These are phyloP conservation scores for Penaeus vannamei DNA, from an alignment of 1,140 invertebrate genomes.

Conservation along the genomic window DNA sequence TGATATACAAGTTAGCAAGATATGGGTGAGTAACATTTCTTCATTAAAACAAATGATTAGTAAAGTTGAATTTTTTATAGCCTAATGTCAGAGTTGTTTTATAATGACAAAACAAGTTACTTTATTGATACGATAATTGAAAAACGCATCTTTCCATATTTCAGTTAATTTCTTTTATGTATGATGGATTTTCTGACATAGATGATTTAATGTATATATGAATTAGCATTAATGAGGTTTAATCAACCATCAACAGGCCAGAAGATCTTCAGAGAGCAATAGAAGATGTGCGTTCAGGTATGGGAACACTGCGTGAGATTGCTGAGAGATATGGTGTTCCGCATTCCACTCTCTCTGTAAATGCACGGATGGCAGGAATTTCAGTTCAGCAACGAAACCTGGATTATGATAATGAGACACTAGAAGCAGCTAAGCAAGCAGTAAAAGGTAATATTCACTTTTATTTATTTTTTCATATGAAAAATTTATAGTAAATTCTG, in stretches of 20 bases:
- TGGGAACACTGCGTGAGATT: constrained; percentile 48
- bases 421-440: constrained; percentile 49
- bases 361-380: constrained; percentile 31
- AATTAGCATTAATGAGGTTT: neutral
- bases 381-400: neutral
- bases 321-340: constrained; percentile 55
- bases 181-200: neutral
- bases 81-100: no score
- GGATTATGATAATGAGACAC: constrained; percentile 36
- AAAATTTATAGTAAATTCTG: no score
- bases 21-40: constrained; percentile 44
- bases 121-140: no score
- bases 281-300: constrained; percentile 39
- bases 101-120: no score
- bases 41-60: no score
- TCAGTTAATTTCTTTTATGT: neutral
- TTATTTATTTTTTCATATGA: neutral
- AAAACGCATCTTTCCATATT: no score
- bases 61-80: no score
- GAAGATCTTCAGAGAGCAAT: constrained; percentile 49
- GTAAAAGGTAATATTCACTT: constrained; percentile 41
- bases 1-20: constrained; percentile 48
- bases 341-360: constrained; percentile 50
- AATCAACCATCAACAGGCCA: constrained; percentile 7
- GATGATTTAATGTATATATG: neutral